These are phyloP conservation scores for Daboia siamensis DNA, from an alignment of 2,113 vertebrate genomes.

Conservation along the genomic window DNA sequence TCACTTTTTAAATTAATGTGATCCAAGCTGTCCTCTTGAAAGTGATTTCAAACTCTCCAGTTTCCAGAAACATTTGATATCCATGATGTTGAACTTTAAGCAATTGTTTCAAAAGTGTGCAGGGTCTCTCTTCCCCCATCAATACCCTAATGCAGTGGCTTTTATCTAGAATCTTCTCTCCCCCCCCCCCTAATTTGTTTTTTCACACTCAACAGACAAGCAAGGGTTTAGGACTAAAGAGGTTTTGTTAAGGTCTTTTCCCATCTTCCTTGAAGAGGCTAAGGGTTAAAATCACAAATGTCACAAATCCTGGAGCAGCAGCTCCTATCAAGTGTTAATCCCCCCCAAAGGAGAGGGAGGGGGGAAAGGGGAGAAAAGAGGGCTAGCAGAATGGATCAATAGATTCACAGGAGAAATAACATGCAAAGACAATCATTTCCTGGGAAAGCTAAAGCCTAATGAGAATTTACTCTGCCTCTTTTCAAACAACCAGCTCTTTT, in stretches of 20 bases:
- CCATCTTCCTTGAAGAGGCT: background rate
- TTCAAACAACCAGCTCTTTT: conserved; percentile 76
- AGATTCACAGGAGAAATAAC: conserved; percentile 73
- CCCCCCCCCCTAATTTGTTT: background rate
- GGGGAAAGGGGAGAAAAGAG: conserved; percentile 55
- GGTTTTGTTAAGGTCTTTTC: conserved; percentile 1
- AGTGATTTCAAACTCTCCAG: background rate
- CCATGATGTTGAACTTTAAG: accelerated
- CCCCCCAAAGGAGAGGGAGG: conserved; percentile 29
- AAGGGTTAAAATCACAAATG: conserved; percentile 70
- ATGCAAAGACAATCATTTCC: conserved; percentile 77
- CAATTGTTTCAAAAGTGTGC: background rate
- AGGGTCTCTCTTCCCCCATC: background rate
- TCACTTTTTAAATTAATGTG: background rate
- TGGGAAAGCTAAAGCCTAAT: conserved; percentile 81
- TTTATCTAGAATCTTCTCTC: background rate
- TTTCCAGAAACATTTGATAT: background rate
- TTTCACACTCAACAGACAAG: conserved; percentile 26
- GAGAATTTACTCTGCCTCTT: conserved; percentile 77
- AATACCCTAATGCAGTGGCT: background rate
- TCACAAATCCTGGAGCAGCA: conserved; percentile 52
- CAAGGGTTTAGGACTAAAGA: conserved; percentile 15
- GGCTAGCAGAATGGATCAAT: conserved; percentile 71
- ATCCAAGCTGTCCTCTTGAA: accelerated
- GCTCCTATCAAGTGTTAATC: conserved; percentile 68